A percentile compares a stretch with the other conserved stretches of the same genome.
These are phyloP conservation scores for Danionella dracula DNA, from an alignment of 2,797 vertebrate species.

Conservation along the genomic window DNA sequence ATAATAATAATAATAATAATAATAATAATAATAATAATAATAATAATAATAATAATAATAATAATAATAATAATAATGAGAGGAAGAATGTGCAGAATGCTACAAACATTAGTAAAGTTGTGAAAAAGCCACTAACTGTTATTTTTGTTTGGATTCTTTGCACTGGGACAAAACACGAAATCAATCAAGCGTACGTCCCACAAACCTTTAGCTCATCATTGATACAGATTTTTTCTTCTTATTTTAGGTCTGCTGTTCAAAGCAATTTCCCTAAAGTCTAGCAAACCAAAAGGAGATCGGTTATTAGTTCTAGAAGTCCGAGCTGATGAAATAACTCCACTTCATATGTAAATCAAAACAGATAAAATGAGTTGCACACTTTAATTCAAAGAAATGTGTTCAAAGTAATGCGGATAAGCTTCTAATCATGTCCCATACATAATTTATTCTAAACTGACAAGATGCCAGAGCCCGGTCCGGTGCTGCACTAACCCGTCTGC, in stretches of 20 bases:
- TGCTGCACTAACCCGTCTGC: slow-evolving; percentile 57
- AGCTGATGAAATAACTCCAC: slow-evolving; percentile 32
- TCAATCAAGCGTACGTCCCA: too few relatives aligned
- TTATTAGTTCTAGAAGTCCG: slow-evolving; percentile 1
- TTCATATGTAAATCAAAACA: slow-evolving; percentile 49
- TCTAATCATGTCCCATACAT: slow-evolving; percentile 73
- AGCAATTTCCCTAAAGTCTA: not conserved
- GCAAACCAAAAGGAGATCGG: not conserved
- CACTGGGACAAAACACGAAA: too few relatives aligned
- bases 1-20: too few relatives aligned
- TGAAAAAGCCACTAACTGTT: too few relatives aligned
- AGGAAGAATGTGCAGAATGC: too few relatives aligned
- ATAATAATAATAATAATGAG: too few relatives aligned
- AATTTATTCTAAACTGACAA: slow-evolving; percentile 70
- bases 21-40: too few relatives aligned
- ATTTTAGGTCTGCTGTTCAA: not conserved
- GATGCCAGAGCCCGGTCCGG: slow-evolving; percentile 62
- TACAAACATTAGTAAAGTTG: too few relatives aligned
- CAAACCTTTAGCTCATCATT: too few relatives aligned
- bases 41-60: too few relatives aligned
- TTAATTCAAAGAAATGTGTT: slow-evolving; percentile 68
- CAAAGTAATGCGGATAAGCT: slow-evolving; percentile 65
- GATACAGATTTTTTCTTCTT: not conserved
- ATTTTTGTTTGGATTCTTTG: too few relatives aligned
- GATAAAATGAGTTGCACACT: slow-evolving; percentile 60